Base-by-base conservation (phyloP, 2,888 invertebrate genomes). In the Watsonalla binaria region DNA sequence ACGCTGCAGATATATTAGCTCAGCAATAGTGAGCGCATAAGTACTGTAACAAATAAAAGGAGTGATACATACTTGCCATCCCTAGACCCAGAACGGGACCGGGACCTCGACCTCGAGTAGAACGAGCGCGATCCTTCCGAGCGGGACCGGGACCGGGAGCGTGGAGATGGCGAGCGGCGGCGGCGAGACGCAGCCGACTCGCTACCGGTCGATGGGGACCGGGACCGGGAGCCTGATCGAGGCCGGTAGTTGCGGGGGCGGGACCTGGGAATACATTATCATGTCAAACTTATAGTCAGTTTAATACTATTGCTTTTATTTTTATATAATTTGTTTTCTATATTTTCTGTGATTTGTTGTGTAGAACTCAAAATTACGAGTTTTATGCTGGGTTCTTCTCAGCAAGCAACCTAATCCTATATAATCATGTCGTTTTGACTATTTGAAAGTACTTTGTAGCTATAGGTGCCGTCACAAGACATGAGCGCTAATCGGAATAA, bases 201-300 rank as follows among this genome's bases (percentile, higher is more conserved):
- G 67, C 86, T 85, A 56, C 78, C 86, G 58, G 82, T 85, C 7
- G 90, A 89, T 6, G 65, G 84, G 6, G 93, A 92, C 7, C 92
- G 91, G 5, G 94, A 93, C 11, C 94, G 92, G 2, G 94, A 92
- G 0, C 92, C 91, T 0, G 94, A 93, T 8, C 94, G 92, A 0
- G 94, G 93, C 0, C 94, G 92, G 71, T 94, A 94, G 62, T 94
- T 93, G 65, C 94, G 93, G 0, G 93, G 93, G 4, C 94, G 93
- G 0, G 94, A 94, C 66, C 87, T 88, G 68, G 7, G 52, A 14
- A 53, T 7, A n/a, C 11, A 49, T 45, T 7, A 6, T 45, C 24
- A 47, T 39, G 37, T 6, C 14, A 42, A 15, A 51, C 9, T 13
- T n/a, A n/a, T n/a, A n/a, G n/a, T n/a, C n/a, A n/a, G n/a, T n/a